Evolutionary conservation across 2,113 vertebrate species (phyloP).

Genomic region (Turdus rufiventris): DNA sequence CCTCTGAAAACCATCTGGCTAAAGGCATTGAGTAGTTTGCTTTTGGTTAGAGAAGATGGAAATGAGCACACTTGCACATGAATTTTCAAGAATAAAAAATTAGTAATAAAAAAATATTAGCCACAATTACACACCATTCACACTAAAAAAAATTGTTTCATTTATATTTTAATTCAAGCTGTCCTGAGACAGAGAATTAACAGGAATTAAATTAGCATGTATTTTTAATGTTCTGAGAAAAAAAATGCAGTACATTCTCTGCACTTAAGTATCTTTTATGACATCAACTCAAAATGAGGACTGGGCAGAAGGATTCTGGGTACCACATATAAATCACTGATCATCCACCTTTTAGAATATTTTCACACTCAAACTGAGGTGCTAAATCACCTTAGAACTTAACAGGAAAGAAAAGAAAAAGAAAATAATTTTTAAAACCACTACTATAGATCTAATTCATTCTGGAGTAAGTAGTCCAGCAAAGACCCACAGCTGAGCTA

Average conservation of each 20-base stretch:
- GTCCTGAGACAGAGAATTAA: not conserved
- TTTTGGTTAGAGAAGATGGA: conserved; percentile 35
- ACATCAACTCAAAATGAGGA: not conserved
- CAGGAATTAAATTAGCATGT: not conserved
- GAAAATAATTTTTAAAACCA: not conserved
- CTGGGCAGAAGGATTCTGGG: not conserved
- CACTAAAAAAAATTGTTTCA: conserved; percentile 7
- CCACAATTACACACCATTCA: conserved; percentile 3
- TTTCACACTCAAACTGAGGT: conserved; percentile 8
- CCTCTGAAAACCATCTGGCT: conserved; percentile 39
- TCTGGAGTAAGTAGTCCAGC: not conserved
- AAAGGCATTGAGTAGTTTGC: conserved; percentile 10
- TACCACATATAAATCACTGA: not conserved
- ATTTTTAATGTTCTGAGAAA: conserved; percentile 1
- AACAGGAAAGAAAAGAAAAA: not conserved
- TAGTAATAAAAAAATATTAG: conserved; percentile 25
- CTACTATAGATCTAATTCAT: not conserved
- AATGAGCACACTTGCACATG: not conserved
- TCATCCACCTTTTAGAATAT: conserved; percentile 17
- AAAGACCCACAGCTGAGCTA: not conserved
- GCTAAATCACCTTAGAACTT: not conserved
- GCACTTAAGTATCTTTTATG: not conserved
- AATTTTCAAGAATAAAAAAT: conserved; percentile 14
- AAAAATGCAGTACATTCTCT: not conserved
- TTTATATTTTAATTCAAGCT: conserved; percentile 57